These are phyloP conservation scores for Acanthurus tractus DNA, from an alignment of 2,797 vertebrate genomes.

Conservation along the genomic window DNA sequence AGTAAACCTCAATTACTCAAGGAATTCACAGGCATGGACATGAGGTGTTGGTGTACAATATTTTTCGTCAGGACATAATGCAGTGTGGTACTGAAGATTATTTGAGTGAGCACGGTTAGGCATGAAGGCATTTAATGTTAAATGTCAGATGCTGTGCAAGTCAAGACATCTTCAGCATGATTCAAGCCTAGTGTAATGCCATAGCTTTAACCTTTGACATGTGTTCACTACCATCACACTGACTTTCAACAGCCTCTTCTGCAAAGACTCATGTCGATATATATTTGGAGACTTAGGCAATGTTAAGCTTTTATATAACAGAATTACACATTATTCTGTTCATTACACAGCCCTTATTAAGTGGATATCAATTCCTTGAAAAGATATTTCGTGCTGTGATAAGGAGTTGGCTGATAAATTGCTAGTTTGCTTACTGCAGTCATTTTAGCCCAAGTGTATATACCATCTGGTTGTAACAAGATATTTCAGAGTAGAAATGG, in stretches of 20 bases:
- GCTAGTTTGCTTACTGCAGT: not conserved
- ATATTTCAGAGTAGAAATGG: not conserved
- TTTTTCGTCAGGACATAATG: not conserved
- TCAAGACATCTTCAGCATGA: conserved; percentile 4
- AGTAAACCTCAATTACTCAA: conserved; percentile 14
- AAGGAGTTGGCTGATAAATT: not conserved
- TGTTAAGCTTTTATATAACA: not conserved
- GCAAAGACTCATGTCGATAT: not conserved
- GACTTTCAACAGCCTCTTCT: not conserved
- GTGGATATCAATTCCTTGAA: not conserved
- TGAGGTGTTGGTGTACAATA: conserved; percentile 11
- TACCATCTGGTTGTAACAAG: not conserved
- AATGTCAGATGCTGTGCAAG: conserved; percentile 36
- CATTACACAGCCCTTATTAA: not conserved
- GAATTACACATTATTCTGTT: not conserved
- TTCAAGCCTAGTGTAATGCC: not conserved
- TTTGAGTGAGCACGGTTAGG: not conserved
- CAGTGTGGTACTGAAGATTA: not conserved
- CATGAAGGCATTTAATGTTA: conserved; percentile 15
- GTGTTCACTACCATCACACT: not conserved
- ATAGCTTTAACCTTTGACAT: conserved; percentile 36
- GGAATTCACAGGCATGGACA: not conserved
- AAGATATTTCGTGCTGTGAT: not conserved
- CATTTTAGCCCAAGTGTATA: not conserved
- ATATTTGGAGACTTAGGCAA: not conserved